A percentile compares a stretch with the other conserved stretches of the same genome.
Evolutionary conservation across 2,113 vertebrate species (phyloP).

Genomic region (Pachycephala philippinensis): DNA sequence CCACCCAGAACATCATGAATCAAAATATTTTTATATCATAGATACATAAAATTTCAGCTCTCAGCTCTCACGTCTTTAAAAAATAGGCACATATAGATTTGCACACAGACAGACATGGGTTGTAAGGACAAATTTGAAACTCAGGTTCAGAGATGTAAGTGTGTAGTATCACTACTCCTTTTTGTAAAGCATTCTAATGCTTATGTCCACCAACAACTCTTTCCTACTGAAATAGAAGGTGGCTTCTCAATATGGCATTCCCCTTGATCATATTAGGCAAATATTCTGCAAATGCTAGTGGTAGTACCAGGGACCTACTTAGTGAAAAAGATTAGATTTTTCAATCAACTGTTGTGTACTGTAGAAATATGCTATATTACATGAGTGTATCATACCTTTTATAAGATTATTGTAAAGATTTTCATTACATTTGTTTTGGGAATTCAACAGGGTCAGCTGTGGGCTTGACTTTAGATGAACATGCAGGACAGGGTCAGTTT

Average conservation of each 20-base stretch:
- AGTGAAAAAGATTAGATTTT: background rate
- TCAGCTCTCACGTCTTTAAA: background rate
- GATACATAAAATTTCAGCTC: background rate
- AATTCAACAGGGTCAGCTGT: background rate
- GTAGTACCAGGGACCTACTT: background rate
- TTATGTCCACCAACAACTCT: background rate
- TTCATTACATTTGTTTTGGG: background rate
- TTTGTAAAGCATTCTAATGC: background rate
- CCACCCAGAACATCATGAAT: background rate
- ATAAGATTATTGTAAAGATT: background rate
- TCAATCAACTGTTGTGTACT: background rate
- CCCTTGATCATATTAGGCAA: background rate
- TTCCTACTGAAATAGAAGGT: background rate
- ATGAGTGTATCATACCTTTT: background rate
- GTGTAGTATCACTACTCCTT: background rate
- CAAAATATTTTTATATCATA: background rate
- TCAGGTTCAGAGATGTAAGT: background rate
- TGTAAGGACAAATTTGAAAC: background rate
- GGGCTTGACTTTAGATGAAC: background rate
- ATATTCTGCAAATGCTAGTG: background rate
- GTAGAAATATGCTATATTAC: background rate
- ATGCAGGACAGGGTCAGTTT: background rate
- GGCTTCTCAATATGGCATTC: background rate
- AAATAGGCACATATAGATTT: background rate
- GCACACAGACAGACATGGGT: background rate